Percentiles rank a stretch among this genome's conserved stretches.
phyloP scores from a whole-genome alignment of 2,113 vertebrate genomes.

The Coracopsis vasa region DNA sequence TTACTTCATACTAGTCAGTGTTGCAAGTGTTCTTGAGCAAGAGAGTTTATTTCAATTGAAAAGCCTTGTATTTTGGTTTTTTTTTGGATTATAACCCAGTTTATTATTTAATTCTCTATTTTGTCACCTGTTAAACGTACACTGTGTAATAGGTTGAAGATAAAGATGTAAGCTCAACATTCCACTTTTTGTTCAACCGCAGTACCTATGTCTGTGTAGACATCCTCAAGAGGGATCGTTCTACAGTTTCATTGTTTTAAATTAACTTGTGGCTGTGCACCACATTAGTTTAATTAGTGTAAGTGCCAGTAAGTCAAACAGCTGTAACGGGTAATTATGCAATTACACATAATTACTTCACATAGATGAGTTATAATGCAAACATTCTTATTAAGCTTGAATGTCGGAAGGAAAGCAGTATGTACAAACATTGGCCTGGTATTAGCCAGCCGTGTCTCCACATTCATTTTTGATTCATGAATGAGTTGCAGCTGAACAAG shows the following conservation, averaged over 20 bases:
- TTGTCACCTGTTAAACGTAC: background rate
- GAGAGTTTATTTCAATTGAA: background rate
- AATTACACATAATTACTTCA: constrained; percentile 41
- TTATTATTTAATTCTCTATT: background rate
- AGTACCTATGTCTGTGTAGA: background rate
- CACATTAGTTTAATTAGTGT: constrained; percentile 10
- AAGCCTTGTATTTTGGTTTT: background rate
- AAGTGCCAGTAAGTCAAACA: constrained; percentile 32
- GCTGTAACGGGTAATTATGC: constrained; percentile 4
- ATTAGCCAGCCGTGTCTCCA: background rate
- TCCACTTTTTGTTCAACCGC: background rate
- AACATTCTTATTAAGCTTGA: background rate
- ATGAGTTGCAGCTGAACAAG: background rate
- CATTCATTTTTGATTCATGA: background rate
- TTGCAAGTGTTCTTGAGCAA: background rate
- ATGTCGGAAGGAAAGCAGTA: background rate
- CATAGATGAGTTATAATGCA: background rate
- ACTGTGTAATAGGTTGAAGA: background rate
- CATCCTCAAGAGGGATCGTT: background rate
- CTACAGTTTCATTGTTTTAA: constrained; percentile 2
- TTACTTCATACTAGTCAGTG: background rate
- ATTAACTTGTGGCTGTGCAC: constrained; percentile 8
- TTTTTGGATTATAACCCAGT: background rate
- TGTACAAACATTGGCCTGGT: background rate
- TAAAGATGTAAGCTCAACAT: background rate